Percentiles rank a stretch among this genome's conserved stretches.
These are phyloP conservation scores for Dendrolimus kikuchii DNA, from an alignment of 1,140 invertebrate species.

Conservation along the genomic window DNA sequence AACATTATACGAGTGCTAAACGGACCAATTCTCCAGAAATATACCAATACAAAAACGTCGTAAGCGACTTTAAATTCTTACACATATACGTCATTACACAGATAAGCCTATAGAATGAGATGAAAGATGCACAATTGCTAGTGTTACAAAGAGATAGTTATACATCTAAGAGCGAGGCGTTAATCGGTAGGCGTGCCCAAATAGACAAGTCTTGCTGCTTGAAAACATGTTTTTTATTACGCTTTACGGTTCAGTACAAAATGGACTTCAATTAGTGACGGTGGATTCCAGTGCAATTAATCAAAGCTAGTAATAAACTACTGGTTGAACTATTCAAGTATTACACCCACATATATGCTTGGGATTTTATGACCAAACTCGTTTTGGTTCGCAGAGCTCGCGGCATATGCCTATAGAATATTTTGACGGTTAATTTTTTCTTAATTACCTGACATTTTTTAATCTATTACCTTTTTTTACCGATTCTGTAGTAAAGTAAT, in stretches of 20 bases:
- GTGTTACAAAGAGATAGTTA: slow-evolving; percentile 25
- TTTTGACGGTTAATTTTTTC: too few species aligned
- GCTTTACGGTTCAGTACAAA: slow-evolving; percentile 8
- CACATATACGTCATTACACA: neutral
- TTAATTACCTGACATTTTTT: too few species aligned
- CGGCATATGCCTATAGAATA: too few species aligned
- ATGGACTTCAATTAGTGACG: slow-evolving; percentile 14
- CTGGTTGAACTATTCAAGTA: too few species aligned
- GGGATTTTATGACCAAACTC: too few species aligned
- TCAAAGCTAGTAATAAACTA: too few species aligned
- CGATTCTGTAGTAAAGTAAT: too few species aligned
- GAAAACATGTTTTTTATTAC: slow-evolving; percentile 38
- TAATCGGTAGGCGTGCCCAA: slow-evolving; percentile 38
- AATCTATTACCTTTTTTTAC: too few species aligned
- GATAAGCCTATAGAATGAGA: slow-evolving; percentile 15
- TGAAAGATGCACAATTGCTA: slow-evolving; percentile 6
- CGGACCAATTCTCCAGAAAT: slow-evolving; percentile 2
- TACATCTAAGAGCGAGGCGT: slow-evolving; percentile 15
- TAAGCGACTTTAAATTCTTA: too few species aligned
- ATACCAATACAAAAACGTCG: neutral
- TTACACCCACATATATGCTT: too few species aligned
- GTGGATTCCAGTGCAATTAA: neutral
- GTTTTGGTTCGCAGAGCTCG: too few species aligned
- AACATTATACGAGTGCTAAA: too few species aligned
- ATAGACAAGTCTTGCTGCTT: slow-evolving; percentile 50